Conservation (phyloP, 2,888 invertebrate genomes). For the Digitonthophagus gazella region DNA sequence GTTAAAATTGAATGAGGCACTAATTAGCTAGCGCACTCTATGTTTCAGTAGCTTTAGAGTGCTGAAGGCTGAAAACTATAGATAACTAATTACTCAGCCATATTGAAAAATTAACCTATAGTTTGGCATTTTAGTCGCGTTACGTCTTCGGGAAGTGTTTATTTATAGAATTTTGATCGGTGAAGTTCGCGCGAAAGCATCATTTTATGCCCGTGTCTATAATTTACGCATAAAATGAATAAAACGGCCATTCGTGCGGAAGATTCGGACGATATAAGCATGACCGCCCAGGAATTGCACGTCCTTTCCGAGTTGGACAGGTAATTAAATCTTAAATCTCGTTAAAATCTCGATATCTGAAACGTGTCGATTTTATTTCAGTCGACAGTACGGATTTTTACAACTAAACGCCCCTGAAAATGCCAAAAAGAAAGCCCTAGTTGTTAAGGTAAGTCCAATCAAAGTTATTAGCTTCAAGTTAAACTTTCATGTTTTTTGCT, state of each 20-base stretch:
- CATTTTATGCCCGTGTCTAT: constrained; percentile 18
- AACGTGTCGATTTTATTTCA: constrained; percentile 50
- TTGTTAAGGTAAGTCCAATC: constrained; percentile 63
- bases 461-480: too few species aligned
- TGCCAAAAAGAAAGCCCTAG: constrained; percentile 73
- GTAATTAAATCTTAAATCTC: constrained; percentile 49
- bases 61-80: too few species aligned
- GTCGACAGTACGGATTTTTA: constrained; percentile 89
- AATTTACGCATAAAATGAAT: constrained; percentile 40
- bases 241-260: constrained; percentile 40
- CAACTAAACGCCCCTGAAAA: constrained; percentile 80
- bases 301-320: constrained; percentile 86
- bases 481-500: too few species aligned
- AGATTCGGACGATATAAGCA: constrained; percentile 48
- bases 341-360: background rate
- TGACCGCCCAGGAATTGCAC: constrained; percentile 79
- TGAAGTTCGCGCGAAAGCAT: background rate
- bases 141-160: background rate
- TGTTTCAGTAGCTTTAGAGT: too few species aligned
- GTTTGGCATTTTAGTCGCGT: background rate
- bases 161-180: background rate
- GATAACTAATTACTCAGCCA: too few species aligned
- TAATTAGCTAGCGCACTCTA: too few species aligned
- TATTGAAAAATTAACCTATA: background rate
- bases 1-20: too few species aligned